Base-by-base conservation (phyloP, 2,113 vertebrate species). In the Polyodon spathula region DNA sequence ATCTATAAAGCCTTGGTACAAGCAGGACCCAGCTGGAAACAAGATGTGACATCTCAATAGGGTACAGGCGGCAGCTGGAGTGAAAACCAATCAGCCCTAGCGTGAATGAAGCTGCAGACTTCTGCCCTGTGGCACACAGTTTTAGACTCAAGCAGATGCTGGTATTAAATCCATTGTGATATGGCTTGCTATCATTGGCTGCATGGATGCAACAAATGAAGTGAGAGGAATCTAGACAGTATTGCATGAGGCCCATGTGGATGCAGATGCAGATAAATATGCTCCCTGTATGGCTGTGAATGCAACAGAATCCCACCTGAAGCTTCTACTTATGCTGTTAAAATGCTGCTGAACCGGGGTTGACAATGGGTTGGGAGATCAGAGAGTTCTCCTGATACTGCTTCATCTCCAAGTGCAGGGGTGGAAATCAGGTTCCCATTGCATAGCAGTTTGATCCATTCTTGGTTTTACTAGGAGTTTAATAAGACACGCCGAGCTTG, bases 91-190 rank as follows among this genome's bases (percentile, higher is more conserved):
- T 37, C 37, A 27, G 14, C n/a, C 37, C 9, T 7, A 43, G 4
- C 10, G 37, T 43, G 12, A 37, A 40, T 15, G n/a, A 50, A 62
- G 50, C 40, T 42, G 40, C 50, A 40, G n/a, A 17, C 6, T 50
- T 37, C 43, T 50, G 46, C 42, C 61, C 54, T 15, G 17, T n/a
- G 43, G 17, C 54, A n/a, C 27, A 6, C 56, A 42, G 55, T 56
- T 56, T 63, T 63, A 56, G 54, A 63, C 40, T 43, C 11, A 2
- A 6, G 51, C 60, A 62, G 60, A 62, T 54, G 60, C 40, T 54
- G 38, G 60, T 62, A 37, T 39, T 39, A 10, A 15, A 15, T 54
- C 40, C 60, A 14, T 38, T 37, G 51, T 12, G 51, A 63, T 11
- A 43, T 15, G 17, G 37, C 15, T 57, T 37, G n/a, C 40, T 51